A percentile compares a stretch with the other conserved stretches of the same genome.
These are phyloP conservation scores for Takifugu bimaculatus DNA, from an alignment of 2,113 vertebrate species.

Conservation along the genomic window DNA sequence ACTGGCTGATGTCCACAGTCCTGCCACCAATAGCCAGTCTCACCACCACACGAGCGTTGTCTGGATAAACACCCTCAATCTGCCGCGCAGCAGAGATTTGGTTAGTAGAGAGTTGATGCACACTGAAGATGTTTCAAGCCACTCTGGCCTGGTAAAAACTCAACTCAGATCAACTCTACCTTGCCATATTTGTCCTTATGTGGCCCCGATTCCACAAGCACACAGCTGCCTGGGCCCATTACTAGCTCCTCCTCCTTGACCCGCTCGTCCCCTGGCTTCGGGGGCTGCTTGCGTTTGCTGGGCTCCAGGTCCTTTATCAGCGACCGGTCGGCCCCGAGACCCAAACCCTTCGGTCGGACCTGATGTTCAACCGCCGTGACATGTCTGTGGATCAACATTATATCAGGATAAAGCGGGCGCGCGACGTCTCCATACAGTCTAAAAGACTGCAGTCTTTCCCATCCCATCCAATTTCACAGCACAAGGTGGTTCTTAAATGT, in stretches of 20 bases:
- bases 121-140: no score
- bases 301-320: constrained; percentile 75
- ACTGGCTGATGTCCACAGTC: constrained; percentile 81
- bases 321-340: constrained; percentile 83
- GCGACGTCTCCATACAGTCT: no score
- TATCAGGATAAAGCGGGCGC: not conserved
- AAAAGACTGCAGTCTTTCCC: no score
- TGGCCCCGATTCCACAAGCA: constrained; percentile 78
- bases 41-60: constrained; percentile 84
- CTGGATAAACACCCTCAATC: constrained; percentile 86
- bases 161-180: constrained; percentile 56
- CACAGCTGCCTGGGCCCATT: constrained; percentile 76
- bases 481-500: no score
- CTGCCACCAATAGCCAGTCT: constrained; percentile 78
- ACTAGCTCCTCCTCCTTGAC: constrained; percentile 73
- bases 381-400: constrained; percentile 64
- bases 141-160: not conserved
- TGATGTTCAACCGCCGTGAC: constrained; percentile 81
- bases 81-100: constrained; percentile 33
- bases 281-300: constrained; percentile 40
- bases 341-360: constrained; percentile 83
- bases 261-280: constrained; percentile 76
- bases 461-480: no score
- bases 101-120: no score
- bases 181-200: constrained; percentile 85